Conservation (phyloP, 2,797 vertebrate species). For the Ctenopoma multispine region DNA sequence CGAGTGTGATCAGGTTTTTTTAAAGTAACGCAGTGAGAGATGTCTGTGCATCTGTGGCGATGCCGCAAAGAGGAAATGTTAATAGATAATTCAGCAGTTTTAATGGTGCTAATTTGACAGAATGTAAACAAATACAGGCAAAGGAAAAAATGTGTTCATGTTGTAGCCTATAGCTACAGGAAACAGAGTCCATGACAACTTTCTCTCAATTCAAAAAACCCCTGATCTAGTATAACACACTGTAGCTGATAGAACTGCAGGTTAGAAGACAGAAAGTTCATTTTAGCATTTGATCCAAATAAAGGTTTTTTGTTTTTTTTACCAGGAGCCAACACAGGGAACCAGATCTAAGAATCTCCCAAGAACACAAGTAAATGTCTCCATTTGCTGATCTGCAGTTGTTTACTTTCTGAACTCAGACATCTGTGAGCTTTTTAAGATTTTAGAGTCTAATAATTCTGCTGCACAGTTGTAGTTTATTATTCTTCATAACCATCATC, state of each 20-base stretch:
- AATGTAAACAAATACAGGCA: neutral
- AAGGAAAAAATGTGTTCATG: neutral
- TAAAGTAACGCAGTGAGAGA: neutral
- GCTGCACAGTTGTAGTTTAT: conserved; percentile 1
- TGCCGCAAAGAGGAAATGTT: neutral
- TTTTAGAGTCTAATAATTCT: neutral
- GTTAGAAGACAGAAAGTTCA: neutral
- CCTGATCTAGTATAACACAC: neutral
- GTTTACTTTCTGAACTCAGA: too few species aligned
- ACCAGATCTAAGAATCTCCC: neutral
- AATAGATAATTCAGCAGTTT: neutral
- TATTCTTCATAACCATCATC: conserved; percentile 3
- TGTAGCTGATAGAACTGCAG: neutral
- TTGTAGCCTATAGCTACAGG: too few species aligned
- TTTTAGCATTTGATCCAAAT: neutral
- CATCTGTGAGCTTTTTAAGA: neutral
- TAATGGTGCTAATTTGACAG: neutral
- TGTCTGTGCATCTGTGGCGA: neutral
- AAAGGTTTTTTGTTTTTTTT: too few species aligned
- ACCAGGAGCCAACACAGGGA: conserved; percentile 12
- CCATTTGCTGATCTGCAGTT: neutral
- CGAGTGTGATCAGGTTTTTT: neutral
- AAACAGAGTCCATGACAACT: too few species aligned
- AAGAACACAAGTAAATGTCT: neutral
- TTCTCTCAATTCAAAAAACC: too few species aligned